Conservation (phyloP, 2,113 vertebrate genomes). For the Petrocephalus zakoni region DNA sequence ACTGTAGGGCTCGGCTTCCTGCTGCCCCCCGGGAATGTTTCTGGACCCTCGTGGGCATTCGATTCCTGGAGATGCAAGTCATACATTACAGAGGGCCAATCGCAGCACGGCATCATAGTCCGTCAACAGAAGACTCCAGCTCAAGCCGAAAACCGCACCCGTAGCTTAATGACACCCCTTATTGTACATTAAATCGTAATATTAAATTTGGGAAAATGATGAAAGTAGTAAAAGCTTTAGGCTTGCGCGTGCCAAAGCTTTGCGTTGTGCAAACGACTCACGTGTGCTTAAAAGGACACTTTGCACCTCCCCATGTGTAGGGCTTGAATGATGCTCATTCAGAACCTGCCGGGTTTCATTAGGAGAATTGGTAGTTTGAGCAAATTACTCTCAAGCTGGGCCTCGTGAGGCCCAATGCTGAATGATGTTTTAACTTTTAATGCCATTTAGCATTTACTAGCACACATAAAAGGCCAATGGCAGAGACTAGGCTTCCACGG, state of each 20-base stretch:
- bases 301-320: neutral
- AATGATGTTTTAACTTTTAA: slow-evolving; percentile 9
- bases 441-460: neutral
- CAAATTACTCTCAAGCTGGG: neutral
- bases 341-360: slow-evolving; percentile 1
- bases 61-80: slow-evolving; percentile 68
- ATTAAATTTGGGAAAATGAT: neutral
- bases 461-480: neutral
- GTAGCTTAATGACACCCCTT: neutral
- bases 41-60: slow-evolving; percentile 89
- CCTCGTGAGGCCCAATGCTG: neutral
- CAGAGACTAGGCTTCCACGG: neutral
- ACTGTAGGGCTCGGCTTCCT: slow-evolving; percentile 90
- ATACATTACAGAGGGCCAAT: slow-evolving; percentile 17
- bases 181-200: neutral
- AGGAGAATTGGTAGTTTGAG: slow-evolving; percentile 6
- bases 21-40: slow-evolving; percentile 73
- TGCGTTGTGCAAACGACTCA: neutral
- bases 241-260: neutral
- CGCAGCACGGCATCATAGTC: neutral
- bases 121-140: neutral
- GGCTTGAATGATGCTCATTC: neutral
- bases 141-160: neutral
- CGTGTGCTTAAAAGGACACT: neutral
- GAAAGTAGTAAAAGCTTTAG: neutral